phyloP scores from a whole-genome alignment of 2,113 vertebrate species.

The Tricholaema leucomelas region DNA sequence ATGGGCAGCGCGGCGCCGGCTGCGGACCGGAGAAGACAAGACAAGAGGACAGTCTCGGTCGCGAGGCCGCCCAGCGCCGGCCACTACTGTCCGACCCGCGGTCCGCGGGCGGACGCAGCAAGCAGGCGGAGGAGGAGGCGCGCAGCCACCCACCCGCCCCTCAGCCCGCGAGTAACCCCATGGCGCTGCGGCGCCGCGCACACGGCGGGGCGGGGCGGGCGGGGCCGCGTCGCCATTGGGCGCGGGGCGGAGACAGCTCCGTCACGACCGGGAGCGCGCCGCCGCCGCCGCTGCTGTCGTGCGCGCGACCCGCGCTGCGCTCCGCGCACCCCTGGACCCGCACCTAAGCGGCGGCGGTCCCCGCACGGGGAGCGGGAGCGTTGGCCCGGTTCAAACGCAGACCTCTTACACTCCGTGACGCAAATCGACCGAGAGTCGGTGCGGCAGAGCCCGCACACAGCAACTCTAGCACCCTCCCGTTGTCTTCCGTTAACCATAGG shows the following conservation, averaged over 20 bases:
- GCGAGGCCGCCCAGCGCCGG: not conserved
- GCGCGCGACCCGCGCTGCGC: not conserved
- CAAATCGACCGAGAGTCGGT: too few species aligned
- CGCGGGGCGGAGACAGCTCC: not conserved
- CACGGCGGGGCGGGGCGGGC: slow-evolving; percentile 10
- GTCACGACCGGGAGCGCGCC: not conserved
- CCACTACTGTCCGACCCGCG: not conserved
- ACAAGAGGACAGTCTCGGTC: not conserved
- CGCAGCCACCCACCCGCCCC: slow-evolving; percentile 14
- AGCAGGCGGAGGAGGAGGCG: not conserved
- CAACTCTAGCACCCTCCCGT: not conserved
- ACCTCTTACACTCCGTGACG: not conserved
- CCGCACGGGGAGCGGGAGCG: not conserved
- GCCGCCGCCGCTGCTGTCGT: not conserved
- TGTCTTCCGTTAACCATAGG: not conserved
- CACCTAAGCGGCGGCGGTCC: not conserved
- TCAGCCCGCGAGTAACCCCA: slow-evolving; percentile 43
- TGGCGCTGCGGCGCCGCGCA: not conserved
- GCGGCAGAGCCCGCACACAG: too few species aligned
- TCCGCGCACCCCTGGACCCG: not conserved
- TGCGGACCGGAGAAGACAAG: not conserved
- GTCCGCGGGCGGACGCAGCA: not conserved
- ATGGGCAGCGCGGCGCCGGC: not conserved
- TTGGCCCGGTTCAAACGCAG: not conserved
- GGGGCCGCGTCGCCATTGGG: not conserved